Evolutionary conservation across 2,113 vertebrate genomes (phyloP).

Genomic region (Mesoclemmys tuberculata): DNA sequence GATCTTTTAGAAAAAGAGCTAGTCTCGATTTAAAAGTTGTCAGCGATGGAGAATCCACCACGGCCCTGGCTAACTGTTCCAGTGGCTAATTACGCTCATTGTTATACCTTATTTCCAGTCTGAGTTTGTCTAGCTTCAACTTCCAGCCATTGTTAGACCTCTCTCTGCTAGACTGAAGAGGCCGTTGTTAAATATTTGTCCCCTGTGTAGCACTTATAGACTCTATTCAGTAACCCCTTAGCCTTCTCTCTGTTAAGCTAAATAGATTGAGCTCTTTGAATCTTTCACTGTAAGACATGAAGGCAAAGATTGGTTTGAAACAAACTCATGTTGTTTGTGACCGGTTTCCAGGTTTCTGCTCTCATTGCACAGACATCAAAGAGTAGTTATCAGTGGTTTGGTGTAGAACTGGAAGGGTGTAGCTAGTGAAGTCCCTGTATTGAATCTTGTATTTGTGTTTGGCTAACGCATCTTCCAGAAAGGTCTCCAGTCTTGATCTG

Average conservation of each 20-base stretch:
- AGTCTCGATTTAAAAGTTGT: not conserved
- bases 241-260: not conserved
- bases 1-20: not conserved
- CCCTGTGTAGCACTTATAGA: too few relatives aligned
- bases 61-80: not conserved
- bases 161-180: not conserved
- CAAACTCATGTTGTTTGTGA: not conserved
- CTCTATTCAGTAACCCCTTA: not conserved
- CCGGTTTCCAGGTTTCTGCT: not conserved
- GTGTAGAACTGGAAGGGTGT: not conserved
- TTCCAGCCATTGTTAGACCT: not conserved
- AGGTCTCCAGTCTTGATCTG: not conserved
- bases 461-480: not conserved
- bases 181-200: not conserved
- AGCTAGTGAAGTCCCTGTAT: too few relatives aligned
- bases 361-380: not conserved
- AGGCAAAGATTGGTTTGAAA: not conserved
- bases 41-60: not conserved
- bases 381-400: not conserved
- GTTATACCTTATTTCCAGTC: too few relatives aligned
- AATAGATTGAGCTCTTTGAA: not conserved
- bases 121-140: too few relatives aligned
- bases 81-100: too few relatives aligned
- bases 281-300: not conserved
- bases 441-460: too few relatives aligned